Percentiles rank a stretch among this genome's conserved stretches.
phyloP scores from a whole-genome alignment of 1,140 invertebrate genomes.

The Probaryconus sp. region DNA sequence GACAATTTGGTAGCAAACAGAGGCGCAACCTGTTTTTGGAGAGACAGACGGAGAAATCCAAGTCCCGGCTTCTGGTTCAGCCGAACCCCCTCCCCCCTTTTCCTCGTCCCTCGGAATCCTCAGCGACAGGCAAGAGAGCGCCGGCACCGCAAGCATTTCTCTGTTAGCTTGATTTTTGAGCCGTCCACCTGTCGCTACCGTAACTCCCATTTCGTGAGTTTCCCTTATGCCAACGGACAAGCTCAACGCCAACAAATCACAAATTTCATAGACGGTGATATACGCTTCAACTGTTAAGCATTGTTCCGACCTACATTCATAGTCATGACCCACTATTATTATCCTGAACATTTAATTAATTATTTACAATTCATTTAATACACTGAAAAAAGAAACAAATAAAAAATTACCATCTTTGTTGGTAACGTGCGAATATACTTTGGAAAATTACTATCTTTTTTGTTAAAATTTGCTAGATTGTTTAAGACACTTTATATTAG shows the following conservation, averaged over 20 bases:
- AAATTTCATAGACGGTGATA: conserved; percentile 21
- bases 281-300: conserved; percentile 13
- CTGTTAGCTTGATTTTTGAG: conserved; percentile 52
- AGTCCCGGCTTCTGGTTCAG: not conserved
- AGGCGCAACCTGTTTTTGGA: not conserved
- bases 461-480: conserved; percentile 7
- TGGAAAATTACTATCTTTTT: not conserved
- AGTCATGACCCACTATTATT: conserved; percentile 18
- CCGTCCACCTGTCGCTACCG: conserved; percentile 50
- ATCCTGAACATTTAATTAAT: conserved; percentile 17
- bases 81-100: not conserved
- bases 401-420: too few species aligned
- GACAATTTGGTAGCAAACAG: conserved; percentile 47
- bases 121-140: conserved; percentile 14
- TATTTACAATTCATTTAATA: conserved; percentile 8
- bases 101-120: not conserved
- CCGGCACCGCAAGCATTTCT: conserved; percentile 45
- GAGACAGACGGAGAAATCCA: not conserved
- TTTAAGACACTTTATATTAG: too few species aligned
- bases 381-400: too few species aligned
- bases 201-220: conserved; percentile 47
- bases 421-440: too few species aligned
- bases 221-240: conserved; percentile 41
- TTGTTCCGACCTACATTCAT: conserved; percentile 25
- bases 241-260: conserved; percentile 20